phyloP scores from a whole-genome alignment of 2,888 invertebrate genomes.

The Machimus rusticus region DNA sequence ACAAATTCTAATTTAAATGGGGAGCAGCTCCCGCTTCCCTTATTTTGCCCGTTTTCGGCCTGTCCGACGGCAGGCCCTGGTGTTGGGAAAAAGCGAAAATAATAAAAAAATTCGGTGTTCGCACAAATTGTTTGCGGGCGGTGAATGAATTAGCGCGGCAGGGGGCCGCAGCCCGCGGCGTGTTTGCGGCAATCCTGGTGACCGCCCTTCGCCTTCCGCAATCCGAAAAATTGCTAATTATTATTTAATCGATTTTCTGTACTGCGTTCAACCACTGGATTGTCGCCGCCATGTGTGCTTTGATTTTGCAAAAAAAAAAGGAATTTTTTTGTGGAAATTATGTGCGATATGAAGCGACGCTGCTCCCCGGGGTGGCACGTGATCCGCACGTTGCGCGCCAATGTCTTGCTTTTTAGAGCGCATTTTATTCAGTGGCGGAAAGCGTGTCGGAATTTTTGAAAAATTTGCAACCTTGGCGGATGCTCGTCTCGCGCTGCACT shows the following conservation, averaged over 20 bases:
- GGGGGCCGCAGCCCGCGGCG: neutral
- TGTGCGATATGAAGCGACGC: neutral
- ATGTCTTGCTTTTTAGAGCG: neutral
- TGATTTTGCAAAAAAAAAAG: neutral
- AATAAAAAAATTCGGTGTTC: neutral
- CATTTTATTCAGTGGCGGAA: neutral
- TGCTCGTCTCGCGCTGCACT: neutral
- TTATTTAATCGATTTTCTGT: slow-evolving; percentile 19
- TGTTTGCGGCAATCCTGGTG: neutral
- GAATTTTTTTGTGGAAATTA: neutral
- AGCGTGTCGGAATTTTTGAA: neutral
- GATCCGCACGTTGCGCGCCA: neutral
- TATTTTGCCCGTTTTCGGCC: neutral
- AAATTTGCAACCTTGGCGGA: neutral
- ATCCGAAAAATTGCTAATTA: neutral
- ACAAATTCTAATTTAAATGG: slow-evolving; percentile 1
- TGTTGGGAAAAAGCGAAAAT: neutral
- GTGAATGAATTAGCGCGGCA: neutral
- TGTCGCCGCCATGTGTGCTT: neutral
- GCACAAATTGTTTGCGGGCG: neutral
- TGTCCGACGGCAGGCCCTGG: neutral
- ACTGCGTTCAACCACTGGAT: neutral
- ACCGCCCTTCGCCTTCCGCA: neutral
- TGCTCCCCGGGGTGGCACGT: neutral
- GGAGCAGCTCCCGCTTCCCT: neutral